Evolutionary conservation across 2,113 vertebrate genomes (phyloP).

Genomic region (Muntiacus reevesi): DNA sequence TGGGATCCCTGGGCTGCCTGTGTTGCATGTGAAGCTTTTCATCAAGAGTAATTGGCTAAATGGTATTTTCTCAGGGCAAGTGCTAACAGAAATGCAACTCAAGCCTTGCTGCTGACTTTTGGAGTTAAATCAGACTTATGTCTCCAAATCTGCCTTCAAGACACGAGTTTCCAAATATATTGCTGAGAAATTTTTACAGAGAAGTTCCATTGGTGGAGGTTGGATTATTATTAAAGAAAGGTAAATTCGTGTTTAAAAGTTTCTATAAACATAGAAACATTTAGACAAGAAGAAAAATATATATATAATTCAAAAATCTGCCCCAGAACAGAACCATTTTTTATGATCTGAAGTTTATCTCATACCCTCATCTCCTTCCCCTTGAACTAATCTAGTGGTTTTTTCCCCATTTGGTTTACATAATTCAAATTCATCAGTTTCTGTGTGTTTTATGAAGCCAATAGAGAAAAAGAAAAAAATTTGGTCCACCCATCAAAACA

Average conservation of each 20-base stretch:
- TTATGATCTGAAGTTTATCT: neutral
- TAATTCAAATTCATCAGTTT: neutral
- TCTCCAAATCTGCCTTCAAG: neutral
- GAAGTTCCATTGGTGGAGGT: neutral
- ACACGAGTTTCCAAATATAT: neutral
- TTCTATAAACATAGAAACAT: neutral
- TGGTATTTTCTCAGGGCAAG: neutral
- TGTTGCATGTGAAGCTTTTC: neutral
- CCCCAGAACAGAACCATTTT: neutral
- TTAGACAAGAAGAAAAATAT: neutral
- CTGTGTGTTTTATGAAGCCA: neutral
- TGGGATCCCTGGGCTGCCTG: neutral
- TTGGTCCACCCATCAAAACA: neutral
- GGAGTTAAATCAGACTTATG: neutral
- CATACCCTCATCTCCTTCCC: neutral
- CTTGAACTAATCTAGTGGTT: neutral
- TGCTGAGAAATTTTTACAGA: neutral
- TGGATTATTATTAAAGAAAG: neutral
- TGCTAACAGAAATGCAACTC: neutral
- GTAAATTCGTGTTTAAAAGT: neutral
- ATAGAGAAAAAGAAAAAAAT: neutral
- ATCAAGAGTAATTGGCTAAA: neutral
- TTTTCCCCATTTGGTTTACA: neutral
- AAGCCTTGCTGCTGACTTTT: neutral
- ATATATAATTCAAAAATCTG: neutral